These are phyloP conservation scores for Bombus haemorrhoidalis DNA, from an alignment of 1,140 invertebrate species.

Conservation along the genomic window DNA sequence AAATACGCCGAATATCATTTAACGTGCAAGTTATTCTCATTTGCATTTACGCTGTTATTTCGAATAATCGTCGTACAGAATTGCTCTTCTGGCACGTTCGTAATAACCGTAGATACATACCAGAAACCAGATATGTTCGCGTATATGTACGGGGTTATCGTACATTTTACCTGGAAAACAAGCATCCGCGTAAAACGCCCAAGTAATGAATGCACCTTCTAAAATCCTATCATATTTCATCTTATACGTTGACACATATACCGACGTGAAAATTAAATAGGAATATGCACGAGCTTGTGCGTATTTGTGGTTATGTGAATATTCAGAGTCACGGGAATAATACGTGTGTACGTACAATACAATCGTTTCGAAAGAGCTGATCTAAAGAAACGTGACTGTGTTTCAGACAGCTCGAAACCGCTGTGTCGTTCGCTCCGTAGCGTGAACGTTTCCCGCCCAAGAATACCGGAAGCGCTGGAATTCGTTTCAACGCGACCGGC, in stretches of 20 bases:
- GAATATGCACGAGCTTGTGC: too few species aligned
- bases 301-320: neutral
- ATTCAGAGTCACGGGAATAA: neutral
- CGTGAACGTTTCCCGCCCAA: neutral
- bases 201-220: neutral
- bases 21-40: neutral
- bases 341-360: neutral
- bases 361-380: slow-evolving; percentile 20
- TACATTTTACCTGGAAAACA: neutral
- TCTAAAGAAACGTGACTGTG: slow-evolving; percentile 29
- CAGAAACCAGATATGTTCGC: neutral
- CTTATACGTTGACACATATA: neutral
- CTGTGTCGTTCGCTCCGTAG: neutral
- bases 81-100: neutral
- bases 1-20: neutral
- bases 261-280: neutral
- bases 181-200: neutral
- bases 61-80: too few species aligned
- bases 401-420: slow-evolving; percentile 31
- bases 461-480: slow-evolving; percentile 49
- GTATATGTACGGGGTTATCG: neutral
- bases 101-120: neutral
- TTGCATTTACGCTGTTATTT: too few species aligned
- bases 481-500: slow-evolving; percentile 15
- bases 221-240: neutral